phyloP scores from a whole-genome alignment of 2,888 invertebrate species.

The Chrysodeixis includens region DNA sequence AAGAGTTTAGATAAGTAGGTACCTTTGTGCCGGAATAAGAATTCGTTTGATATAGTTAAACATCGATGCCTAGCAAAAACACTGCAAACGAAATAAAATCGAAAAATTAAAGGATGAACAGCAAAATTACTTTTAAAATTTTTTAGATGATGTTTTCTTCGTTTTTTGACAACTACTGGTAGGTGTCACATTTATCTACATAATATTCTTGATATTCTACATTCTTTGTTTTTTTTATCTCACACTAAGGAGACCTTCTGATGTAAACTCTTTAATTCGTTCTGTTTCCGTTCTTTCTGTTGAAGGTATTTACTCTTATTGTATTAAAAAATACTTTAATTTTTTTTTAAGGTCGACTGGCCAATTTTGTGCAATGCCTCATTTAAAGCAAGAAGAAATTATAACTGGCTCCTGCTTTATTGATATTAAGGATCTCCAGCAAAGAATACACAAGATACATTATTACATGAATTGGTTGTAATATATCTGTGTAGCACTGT shows the following conservation, averaged over 20 bases:
- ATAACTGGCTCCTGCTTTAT: no score
- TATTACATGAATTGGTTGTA: no score
- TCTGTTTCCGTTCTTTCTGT: background rate
- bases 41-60: constrained; percentile 10
- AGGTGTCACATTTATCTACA: constrained; percentile 2
- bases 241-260: background rate
- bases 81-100: background rate
- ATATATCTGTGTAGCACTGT: no score
- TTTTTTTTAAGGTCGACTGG: no score
- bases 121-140: constrained; percentile 4
- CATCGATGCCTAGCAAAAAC: constrained; percentile 3
- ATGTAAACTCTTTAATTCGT: no score
- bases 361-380: no score
- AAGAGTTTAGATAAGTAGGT: background rate
- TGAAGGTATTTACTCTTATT: background rate
- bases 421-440: no score
- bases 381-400: no score
- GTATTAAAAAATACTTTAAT: no score
- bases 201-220: background rate
- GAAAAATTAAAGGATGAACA: background rate
- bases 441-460: no score
- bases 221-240: background rate
- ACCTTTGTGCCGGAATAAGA: constrained; percentile 1
- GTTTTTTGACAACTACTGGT: constrained; percentile 1
- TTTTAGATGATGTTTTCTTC: background rate